Evolutionary conservation across 2,113 vertebrate genomes (phyloP).

Genomic region (Amazona guildingii): DNA sequence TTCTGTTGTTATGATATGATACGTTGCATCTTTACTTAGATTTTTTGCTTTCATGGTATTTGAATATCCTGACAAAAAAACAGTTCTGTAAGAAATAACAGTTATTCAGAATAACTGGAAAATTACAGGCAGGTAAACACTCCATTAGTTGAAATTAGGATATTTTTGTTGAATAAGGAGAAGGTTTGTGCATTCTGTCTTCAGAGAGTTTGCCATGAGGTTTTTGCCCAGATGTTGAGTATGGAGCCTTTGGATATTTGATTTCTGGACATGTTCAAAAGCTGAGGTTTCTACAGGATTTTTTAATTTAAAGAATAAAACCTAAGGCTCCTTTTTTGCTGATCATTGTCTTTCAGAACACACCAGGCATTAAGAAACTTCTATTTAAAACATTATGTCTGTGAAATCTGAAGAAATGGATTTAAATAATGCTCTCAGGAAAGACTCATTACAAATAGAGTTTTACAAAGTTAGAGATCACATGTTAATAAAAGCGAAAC

Average conservation of each 20-base stretch:
- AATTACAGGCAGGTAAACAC: background rate
- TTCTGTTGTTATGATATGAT: fast-evolving
- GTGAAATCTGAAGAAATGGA: background rate
- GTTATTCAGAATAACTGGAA: background rate
- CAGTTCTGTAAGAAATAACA: background rate
- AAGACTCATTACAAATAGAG: background rate
- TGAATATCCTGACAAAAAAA: background rate
- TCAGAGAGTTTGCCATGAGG: background rate
- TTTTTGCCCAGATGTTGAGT: background rate
- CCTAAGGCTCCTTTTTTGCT: background rate
- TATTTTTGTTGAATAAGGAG: background rate
- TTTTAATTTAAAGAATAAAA: background rate
- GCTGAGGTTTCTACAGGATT: background rate
- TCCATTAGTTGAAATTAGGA: background rate
- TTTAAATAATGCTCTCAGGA: background rate
- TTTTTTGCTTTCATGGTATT: background rate
- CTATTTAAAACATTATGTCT: background rate
- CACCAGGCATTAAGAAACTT: background rate
- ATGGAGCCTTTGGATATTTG: background rate
- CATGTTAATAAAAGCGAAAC: background rate
- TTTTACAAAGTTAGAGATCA: background rate
- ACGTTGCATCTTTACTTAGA: background rate
- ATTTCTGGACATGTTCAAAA: background rate
- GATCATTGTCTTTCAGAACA: background rate
- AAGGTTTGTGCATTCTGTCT: background rate